These are phyloP conservation scores for Heliocidaris tuberculata DNA, from an alignment of 35 echinoderm and acorn worm species.

Conservation along the genomic window DNA sequence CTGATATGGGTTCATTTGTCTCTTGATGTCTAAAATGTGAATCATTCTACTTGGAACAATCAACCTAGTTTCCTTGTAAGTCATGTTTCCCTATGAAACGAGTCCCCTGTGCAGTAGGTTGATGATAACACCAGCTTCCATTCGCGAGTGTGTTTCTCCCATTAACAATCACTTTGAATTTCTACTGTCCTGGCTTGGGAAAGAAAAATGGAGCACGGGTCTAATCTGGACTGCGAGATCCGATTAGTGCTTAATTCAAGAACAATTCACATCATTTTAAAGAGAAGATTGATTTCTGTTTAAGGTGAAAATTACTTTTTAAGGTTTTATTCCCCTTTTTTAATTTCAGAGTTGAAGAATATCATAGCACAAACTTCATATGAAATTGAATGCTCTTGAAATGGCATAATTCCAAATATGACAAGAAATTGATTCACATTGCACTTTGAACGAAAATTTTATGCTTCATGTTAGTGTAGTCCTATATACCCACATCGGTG, in stretches of 20 bases:
- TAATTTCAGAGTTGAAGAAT: no score
- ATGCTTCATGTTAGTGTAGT: no score
- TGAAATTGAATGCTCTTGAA: no score
- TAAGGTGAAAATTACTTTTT: no score
- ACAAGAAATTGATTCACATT: no score
- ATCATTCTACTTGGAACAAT: background rate
- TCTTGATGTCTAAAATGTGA: background rate
- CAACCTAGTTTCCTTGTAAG: conserved; percentile 1
- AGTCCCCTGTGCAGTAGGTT: background rate
- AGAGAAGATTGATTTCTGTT: no score
- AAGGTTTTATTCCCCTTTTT: no score
- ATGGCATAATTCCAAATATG: no score
- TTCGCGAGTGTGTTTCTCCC: background rate
- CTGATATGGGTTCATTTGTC: background rate
- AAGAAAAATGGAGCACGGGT: background rate
- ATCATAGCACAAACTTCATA: no score
- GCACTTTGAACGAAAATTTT: no score
- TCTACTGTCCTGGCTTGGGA: background rate
- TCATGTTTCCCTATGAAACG: background rate
- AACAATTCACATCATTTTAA: background rate
- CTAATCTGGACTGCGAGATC: background rate
- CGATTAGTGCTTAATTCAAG: background rate
- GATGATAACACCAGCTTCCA: background rate
- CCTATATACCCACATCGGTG: no score
- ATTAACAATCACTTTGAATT: background rate